Evolutionary conservation across 23 tunicate genomes (phyloP), one percentile per base, ranked within the genome.

Genomic region (Styela plicata): DNA sequence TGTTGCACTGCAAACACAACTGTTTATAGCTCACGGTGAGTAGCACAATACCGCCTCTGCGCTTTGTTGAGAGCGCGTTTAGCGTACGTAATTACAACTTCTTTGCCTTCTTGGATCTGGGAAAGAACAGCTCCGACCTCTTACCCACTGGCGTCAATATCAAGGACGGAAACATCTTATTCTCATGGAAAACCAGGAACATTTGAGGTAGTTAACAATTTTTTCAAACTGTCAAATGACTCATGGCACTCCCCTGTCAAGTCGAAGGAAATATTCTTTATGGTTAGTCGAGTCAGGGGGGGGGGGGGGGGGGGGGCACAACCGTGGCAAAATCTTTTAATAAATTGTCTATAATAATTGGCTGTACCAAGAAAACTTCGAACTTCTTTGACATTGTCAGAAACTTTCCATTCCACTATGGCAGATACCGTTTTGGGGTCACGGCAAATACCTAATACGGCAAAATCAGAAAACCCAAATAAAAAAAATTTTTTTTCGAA

Each of bases 121-220:
- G 84, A 80, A 22, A 80, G 57, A 10, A 80, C 84, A 29, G 52
- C 84, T 17, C 84, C 82, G 19, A 70, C 18, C 13, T 80, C 84
- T 5, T 25, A 13, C 19, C 79, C 76, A 71, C 84, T 80, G 22
- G 82, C 82, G 25, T 80, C 84, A 7, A 80, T 71, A 34, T 80
- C 84, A 22, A 80, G 28, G 20, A 78, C 31, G 27, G 31, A 74
- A 19, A 13, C 21, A 34, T n/a, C 68, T 16, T 27, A 16, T 19
- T 22, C 13, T 20, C n/a, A 25, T 17, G 79, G 79, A 34, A 25
- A 74, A 20, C 68, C 68, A n/a, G 31, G 68, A 22, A 74, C 79
- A 17, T 65, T 65, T 31, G 74, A 19, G 20, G 64, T 61, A 19
- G 64, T 61, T 61, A 61, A 61, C 64, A 61, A 19, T 61, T 61